phyloP scores from a whole-genome alignment of 2,888 invertebrate species.

The Lycophotia porphyrea region DNA sequence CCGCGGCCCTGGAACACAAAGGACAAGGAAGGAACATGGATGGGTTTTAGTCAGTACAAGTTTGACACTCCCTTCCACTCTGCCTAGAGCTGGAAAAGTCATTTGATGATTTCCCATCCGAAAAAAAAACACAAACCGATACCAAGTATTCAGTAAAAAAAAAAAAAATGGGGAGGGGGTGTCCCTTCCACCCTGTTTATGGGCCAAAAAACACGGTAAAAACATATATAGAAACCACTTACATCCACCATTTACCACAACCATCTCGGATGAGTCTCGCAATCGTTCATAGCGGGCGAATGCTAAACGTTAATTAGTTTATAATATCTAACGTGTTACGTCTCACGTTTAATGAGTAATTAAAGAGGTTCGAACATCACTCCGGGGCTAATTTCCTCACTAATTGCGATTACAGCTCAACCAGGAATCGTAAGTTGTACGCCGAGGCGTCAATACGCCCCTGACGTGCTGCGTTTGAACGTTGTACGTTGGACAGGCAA shows the following conservation, averaged over 20 bases:
- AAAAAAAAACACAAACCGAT: too few relatives aligned
- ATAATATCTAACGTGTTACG: slow-evolving; percentile 70
- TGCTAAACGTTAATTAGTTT: slow-evolving; percentile 66
- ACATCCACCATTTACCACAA: slow-evolving; percentile 9
- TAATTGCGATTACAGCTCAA: slow-evolving; percentile 83
- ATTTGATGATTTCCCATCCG: too few relatives aligned
- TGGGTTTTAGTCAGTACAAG: too few relatives aligned
- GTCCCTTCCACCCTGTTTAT: neutral
- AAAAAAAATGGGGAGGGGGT: too few relatives aligned
- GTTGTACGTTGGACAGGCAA: slow-evolving; percentile 52
- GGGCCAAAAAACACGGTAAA: neutral
- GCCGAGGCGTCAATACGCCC: slow-evolving; percentile 83
- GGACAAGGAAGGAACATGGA: too few relatives aligned
- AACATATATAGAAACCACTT: neutral
- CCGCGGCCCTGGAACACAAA: too few relatives aligned
- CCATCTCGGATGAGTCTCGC: slow-evolving; percentile 13
- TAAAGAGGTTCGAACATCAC: slow-evolving; percentile 74
- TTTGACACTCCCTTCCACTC: too few relatives aligned
- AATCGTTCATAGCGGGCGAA: slow-evolving; percentile 41
- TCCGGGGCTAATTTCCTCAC: slow-evolving; percentile 80
- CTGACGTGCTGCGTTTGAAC: slow-evolving; percentile 70
- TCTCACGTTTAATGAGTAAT: slow-evolving; percentile 76
- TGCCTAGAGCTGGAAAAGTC: too few relatives aligned
- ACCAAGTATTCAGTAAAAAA: too few relatives aligned
- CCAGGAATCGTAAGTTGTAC: slow-evolving; percentile 76